Conservation (phyloP, 2,888 invertebrate species). For the Latrodectus hesperus region DNA sequence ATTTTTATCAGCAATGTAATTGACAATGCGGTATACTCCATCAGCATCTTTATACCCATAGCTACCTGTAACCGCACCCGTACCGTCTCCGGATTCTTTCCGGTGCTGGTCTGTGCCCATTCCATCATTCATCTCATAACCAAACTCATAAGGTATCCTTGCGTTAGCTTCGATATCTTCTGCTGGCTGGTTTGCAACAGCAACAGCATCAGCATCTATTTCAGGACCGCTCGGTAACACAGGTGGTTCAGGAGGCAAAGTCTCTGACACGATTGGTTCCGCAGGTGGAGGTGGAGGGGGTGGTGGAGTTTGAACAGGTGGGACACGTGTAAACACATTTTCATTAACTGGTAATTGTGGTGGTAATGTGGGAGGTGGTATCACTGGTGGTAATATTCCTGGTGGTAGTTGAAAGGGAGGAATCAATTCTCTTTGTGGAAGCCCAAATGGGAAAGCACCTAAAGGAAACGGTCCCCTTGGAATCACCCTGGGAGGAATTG, state of each 20-base stretch:
- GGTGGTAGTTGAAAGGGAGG: constrained; percentile 19
- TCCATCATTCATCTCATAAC: constrained; percentile 57
- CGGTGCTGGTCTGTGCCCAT: constrained; percentile 46
- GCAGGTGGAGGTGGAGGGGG: neutral
- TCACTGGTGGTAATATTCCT: neutral
- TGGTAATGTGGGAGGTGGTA: constrained; percentile 4
- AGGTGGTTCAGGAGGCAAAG: neutral
- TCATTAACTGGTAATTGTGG: neutral
- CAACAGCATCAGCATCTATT: neutral
- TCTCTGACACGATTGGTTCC: neutral
- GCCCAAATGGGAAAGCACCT: constrained; percentile 14
- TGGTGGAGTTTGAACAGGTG: neutral
- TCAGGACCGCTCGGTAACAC: neutral
- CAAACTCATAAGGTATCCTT: constrained; percentile 38
- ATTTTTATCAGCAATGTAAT: constrained; percentile 51
- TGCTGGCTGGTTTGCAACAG: neutral
- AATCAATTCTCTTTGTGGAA: neutral
- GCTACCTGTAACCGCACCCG: constrained; percentile 39
- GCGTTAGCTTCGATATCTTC: neutral
- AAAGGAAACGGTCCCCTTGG: constrained; percentile 5
- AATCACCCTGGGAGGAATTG: neutral
- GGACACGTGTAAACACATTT: neutral
- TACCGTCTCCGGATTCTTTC: constrained; percentile 34
- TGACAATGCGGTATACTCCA: constrained; percentile 42
- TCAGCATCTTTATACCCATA: constrained; percentile 44